Base-by-base conservation (phyloP, 2,888 invertebrate genomes). In the Diaprepes abbreviatus region DNA sequence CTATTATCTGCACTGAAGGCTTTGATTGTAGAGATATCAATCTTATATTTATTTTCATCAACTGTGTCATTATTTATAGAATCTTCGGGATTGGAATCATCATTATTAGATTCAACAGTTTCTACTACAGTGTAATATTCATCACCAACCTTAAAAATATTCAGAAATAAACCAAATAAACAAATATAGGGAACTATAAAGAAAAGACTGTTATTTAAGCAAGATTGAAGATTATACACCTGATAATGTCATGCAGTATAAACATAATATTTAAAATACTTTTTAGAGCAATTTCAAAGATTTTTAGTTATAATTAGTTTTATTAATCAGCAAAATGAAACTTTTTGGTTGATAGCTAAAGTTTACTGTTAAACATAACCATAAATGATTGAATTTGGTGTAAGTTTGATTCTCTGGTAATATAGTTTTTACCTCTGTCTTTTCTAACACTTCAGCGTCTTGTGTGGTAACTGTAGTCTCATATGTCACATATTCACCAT, bases 401-500 rank as follows among this genome's bases (percentile, higher is more conserved):
- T n/a, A n/a, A n/a, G n/a, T n/a, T n/a, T n/a, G n/a, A n/a, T n/a
- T n/a, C n/a, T n/a, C n/a, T n/a, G n/a, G n/a, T n/a, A n/a, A n/a
- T n/a, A n/a, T n/a, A n/a, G n/a, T 60, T 21, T 35, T 17, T 66
- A 67, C 67, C 67, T 68, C 68, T 6, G 60, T 16, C 31, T 64
- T 71, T 31, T 64, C 65, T 10, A 54, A 33, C 3, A 50, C 40
- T 9, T 19, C 14, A 19, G 58, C 17, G 33, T 60, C 73, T 70
- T 77, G 76, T n/a, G 50, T 24, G 4, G 31, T 33, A 1, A 57
- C 40, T 35, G 63, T 62, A 71, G 52, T 73, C 55, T 66, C 74
- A 58, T 78, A 79, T 12, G 78, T 73, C 2, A 80, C 76, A 73
- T 81, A 81, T 73, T 82, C 82, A 48, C 10, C 9, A 14, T 24